Conservation (phyloP, 2,113 vertebrate species). For the Desmodus rotundus region DNA sequence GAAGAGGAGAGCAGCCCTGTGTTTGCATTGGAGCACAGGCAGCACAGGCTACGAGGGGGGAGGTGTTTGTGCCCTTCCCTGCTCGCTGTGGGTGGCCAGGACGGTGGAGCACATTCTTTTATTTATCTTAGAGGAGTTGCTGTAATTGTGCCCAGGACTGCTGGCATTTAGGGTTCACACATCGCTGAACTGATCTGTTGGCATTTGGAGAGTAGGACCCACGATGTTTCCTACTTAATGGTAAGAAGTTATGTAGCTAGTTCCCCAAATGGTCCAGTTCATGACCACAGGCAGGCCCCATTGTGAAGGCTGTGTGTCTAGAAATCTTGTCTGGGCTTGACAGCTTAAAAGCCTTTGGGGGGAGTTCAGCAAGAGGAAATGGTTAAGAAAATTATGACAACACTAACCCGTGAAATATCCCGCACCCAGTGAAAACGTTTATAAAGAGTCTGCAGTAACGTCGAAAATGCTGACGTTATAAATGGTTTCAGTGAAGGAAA, state of each 20-base stretch:
- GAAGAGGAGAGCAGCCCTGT: not conserved
- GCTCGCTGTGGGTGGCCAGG: conserved; percentile 18
- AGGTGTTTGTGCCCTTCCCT: not conserved
- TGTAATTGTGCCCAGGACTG: conserved; percentile 21
- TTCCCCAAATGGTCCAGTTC: not conserved
- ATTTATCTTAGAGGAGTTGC: conserved; percentile 50
- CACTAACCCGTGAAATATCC: not conserved
- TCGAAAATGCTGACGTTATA: conserved; percentile 6
- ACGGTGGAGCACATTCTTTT: not conserved
- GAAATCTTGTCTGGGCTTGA: conserved; percentile 30
- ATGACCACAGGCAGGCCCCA: not conserved
- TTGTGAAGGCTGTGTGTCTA: not conserved
- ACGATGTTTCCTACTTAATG: not conserved
- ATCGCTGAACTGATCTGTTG: not conserved
- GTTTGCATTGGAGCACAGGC: not conserved
- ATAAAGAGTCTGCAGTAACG: not conserved
- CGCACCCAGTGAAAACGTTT: conserved; percentile 9
- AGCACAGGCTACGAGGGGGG: not conserved
- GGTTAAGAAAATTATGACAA: conserved; percentile 43
- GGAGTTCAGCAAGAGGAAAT: not conserved
- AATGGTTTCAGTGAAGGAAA: not conserved
- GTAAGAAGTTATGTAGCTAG: not conserved
- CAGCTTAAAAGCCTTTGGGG: conserved; percentile 45
- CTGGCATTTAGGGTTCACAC: conserved; percentile 44
- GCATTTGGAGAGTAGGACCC: not conserved